A percentile compares a stretch with the other conserved stretches of the same genome.
phyloP scores from a whole-genome alignment of 2,797 vertebrate genomes.

The Triplophysa yarkandensis region DNA sequence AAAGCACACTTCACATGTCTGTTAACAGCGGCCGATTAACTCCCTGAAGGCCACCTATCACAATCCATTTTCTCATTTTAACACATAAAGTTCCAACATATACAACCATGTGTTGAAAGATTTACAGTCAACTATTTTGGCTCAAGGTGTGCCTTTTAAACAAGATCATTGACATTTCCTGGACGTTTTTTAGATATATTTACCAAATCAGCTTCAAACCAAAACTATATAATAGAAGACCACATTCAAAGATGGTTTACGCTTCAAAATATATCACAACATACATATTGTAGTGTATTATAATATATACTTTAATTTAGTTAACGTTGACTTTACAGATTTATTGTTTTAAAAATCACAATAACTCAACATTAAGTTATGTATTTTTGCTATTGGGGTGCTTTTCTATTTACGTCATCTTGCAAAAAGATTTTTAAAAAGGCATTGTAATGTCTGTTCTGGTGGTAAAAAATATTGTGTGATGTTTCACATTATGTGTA shows the following conservation, averaged over 20 bases:
- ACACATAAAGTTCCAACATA: neutral
- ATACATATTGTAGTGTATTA: no score
- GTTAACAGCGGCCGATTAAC: constrained; percentile 29
- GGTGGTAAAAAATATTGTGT: neutral
- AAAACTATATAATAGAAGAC: neutral
- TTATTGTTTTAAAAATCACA: no score
- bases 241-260: neutral
- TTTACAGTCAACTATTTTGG: constrained; percentile 12
- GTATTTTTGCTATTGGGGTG: no score
- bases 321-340: no score
- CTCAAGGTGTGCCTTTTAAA: constrained; percentile 17
- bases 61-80: constrained; percentile 7
- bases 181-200: neutral
- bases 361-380: no score
- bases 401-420: no score
- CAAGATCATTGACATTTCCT: neutral
- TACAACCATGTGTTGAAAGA: constrained; percentile 42
- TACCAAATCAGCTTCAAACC: neutral
- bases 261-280: neutral
- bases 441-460: no score
- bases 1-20: constrained; percentile 1
- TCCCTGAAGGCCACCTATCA: constrained; percentile 23
- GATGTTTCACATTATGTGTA: neutral
- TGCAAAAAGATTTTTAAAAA: no score
- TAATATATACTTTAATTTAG: no score